Conservation (phyloP, 2,888 invertebrate species). For the Drosophila tanythrix region DNA sequence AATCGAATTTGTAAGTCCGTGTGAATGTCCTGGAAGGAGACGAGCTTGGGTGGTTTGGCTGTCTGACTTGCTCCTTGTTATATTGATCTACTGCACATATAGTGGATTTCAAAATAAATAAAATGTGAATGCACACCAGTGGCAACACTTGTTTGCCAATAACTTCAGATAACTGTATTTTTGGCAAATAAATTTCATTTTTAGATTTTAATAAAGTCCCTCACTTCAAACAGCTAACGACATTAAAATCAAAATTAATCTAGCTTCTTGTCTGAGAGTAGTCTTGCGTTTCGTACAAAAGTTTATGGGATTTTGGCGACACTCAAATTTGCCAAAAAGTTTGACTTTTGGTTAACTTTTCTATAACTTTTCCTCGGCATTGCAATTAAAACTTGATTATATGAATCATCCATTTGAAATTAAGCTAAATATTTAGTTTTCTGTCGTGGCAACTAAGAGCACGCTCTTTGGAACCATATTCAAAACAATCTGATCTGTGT, state of each 20-base stretch:
- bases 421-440: background rate
- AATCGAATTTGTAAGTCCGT: constrained; percentile 54
- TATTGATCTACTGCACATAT: constrained; percentile 26
- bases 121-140: background rate
- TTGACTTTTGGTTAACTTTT: constrained; percentile 23
- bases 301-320: constrained; percentile 12
- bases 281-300: background rate
- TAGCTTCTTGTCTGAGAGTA: background rate
- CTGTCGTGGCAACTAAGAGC: background rate
- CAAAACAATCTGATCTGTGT: background rate
- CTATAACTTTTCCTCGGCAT: constrained; percentile 20
- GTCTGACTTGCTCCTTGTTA: constrained; percentile 5
- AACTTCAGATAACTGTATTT: constrained; percentile 1
- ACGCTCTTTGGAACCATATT: background rate
- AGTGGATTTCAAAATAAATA: background rate
- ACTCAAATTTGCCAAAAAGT: constrained; percentile 8
- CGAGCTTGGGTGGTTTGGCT: constrained; percentile 6
- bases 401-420: background rate
- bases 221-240: background rate
- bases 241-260: background rate
- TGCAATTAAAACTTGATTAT: constrained; percentile 28
- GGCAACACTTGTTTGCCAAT: background rate
- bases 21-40: constrained; percentile 32
- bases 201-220: background rate
- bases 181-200: constrained; percentile 15